Evolutionary conservation across 2,113 vertebrate genomes (phyloP), one percentile per base, ranked within the genome.

Genomic region (Ochotona curzoniae): DNA sequence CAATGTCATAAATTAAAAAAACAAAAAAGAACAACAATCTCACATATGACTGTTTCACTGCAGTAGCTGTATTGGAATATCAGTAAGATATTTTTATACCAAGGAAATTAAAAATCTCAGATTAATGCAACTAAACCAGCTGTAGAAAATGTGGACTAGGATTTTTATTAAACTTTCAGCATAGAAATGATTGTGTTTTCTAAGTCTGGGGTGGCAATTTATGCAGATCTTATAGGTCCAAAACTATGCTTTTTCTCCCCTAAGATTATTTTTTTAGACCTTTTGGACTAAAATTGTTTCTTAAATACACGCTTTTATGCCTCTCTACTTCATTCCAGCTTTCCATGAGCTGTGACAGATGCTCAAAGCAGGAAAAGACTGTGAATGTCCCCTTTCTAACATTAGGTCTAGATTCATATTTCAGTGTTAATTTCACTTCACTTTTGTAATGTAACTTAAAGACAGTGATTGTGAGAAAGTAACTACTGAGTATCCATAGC

Each of bases 21-120:
- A 44, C 6, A 44, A 44, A 44, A 44, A 44, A 44, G 6, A 44
- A 44, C 38, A 21, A 2, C 4, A 6, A 20, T 49, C 83, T 26
- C 30, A 44, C 60, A 66, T 21, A 13, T 51, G 78, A 57, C 66
- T 60, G 17, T 38, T 28, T 32, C 61, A 6, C 21, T 38, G 35
- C 66, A 64, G 78, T 44, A 20, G 11, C 7, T 71, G 44, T 61
- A n/a, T 9, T 61, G 35, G n/a, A 83, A 49, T 70, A 47, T 21
- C 7, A 71, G 79, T 57, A n/a, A 74, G 47, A 51, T 66, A 83
- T 83, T 85, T 93, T 88, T 57, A 90, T 25, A 47, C 75, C 81
- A 79, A 85, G 86, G 57, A 90, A 83, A 70, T 51, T 18, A 70
- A 87, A 69, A 92, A n/a, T 23, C 80, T 85, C 81, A 83, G 89